phyloP scores from a whole-genome alignment of 2,888 invertebrate genomes.

The Pediacus dermestoides region DNA sequence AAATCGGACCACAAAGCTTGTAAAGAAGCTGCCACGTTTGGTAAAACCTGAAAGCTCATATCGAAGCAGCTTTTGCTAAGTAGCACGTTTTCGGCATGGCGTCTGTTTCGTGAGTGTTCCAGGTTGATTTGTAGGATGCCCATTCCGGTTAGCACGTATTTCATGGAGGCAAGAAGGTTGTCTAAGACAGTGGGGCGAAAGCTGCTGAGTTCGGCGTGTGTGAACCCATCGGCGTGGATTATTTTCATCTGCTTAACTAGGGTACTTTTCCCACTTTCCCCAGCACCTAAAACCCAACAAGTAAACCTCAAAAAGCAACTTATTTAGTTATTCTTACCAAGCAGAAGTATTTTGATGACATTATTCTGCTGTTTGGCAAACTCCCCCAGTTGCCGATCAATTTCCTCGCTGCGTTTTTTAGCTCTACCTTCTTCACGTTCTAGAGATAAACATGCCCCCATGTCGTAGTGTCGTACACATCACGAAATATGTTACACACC shows the following conservation, averaged over 20 bases:
- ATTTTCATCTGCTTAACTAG: constrained; percentile 69
- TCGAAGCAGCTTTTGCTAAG: constrained; percentile 55
- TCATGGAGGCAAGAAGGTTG: constrained; percentile 64
- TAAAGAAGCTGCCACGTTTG: constrained; percentile 53
- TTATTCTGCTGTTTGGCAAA: constrained; percentile 58
- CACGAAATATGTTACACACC: constrained; percentile 26
- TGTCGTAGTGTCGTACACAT: constrained; percentile 50
- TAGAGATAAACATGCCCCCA: constrained; percentile 59
- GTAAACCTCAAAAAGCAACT: background rate
- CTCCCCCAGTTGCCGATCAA: constrained; percentile 58
- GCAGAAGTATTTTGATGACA: constrained; percentile 60
- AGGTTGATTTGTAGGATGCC: constrained; percentile 61
- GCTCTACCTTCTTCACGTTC: constrained; percentile 60
- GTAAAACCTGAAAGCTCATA: constrained; percentile 54
- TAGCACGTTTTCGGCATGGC: constrained; percentile 54
- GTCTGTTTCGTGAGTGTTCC: constrained; percentile 58
- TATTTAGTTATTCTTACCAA: constrained; percentile 48
- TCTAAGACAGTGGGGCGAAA: constrained; percentile 63
- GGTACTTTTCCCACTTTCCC: constrained; percentile 66
- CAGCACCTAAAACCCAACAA: constrained; percentile 52
- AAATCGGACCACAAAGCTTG: constrained; percentile 61
- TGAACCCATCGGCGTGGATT: constrained; percentile 65
- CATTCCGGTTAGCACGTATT: constrained; percentile 65
- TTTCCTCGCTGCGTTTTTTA: constrained; percentile 58
- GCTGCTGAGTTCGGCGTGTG: constrained; percentile 57